Evolutionary conservation across 2,113 vertebrate genomes (phyloP).

Genomic region (Gasterosteus nipponicus): DNA sequence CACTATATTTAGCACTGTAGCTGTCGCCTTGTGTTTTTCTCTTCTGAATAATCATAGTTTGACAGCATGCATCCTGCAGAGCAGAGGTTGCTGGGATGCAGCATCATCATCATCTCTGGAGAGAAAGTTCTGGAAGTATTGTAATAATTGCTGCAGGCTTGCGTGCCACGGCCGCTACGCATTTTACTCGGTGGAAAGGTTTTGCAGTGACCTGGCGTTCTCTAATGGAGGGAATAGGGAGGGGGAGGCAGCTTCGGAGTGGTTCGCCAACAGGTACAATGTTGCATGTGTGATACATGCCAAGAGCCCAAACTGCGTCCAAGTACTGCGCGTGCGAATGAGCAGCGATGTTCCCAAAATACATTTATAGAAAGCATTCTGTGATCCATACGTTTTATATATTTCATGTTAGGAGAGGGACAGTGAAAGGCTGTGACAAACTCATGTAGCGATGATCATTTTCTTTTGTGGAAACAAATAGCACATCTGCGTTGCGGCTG

Average conservation of each 20-base stretch:
- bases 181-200: slow-evolving; percentile 43
- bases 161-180: slow-evolving; percentile 51
- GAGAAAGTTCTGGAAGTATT: slow-evolving; percentile 54
- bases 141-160: slow-evolving; percentile 66
- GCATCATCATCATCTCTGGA: slow-evolving; percentile 61
- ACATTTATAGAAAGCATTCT: slow-evolving; percentile 4
- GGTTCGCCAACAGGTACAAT: slow-evolving; percentile 43
- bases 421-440: slow-evolving; percentile 10
- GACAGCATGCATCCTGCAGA: slow-evolving; percentile 78
- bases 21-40: slow-evolving; percentile 82
- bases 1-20: slow-evolving; percentile 83
- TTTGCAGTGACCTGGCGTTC: slow-evolving; percentile 27
- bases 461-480: slow-evolving; percentile 12
- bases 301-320: neutral
- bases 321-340: neutral
- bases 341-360: slow-evolving; percentile 1
- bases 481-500: neutral
- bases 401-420: neutral
- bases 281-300: slow-evolving; percentile 3
- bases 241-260: slow-evolving; percentile 14
- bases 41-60: slow-evolving; percentile 76
- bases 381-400: slow-evolving; percentile 5
- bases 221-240: slow-evolving; percentile 32
- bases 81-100: slow-evolving; percentile 79
- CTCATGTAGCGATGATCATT: slow-evolving; percentile 28